Evolutionary conservation across 2,888 invertebrate species (phyloP), one percentile per base, ranked within the genome.

Genomic region (Tuta absoluta): DNA sequence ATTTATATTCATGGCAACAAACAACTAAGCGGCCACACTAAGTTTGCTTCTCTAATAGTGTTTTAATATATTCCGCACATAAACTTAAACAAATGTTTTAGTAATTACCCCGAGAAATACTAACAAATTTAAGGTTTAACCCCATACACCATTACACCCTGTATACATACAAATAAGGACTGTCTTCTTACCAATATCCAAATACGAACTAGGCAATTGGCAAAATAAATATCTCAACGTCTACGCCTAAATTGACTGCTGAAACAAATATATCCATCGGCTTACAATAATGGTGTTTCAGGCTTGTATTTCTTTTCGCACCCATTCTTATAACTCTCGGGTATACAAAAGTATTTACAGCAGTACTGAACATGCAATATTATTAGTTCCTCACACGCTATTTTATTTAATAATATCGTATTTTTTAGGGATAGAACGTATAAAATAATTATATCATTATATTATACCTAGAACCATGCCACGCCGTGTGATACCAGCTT

Each of bases 151-250:
- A 12, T 14, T 14, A 3, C 14, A 1, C 41, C 41, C 14, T 2
- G 41, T 12, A 41, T 45, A 45, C n/a, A 33, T n/a, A 45, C n/a
- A n/a, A 45, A 45, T 2, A 17, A 17, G 12, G 8, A 4, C 17
- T 17, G 11, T n/a, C n/a, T 45, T n/a, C 3, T n/a, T n/a, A 17
- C n/a, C n/a, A n/a, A 7, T 45, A 45, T 45, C 45, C 45, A 17
- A 45, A 45, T 17, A 45, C 12, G 11, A 45, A 45, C n/a, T 1
- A 45, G 45, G n/a, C 45, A 45, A 45, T 45, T 17, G 45, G 17
- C 45, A 45, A 45, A 45, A 45, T 45, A 45, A 45, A 45, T 45
- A 45, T 45, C 45, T n/a, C n/a, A 17, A 45, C 17, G n/a, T 45
- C 45, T 45, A 4, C 45, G 45, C 17, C 45, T 17, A n/a, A 17